Evolutionary conservation across 2,888 invertebrate species (phyloP).

Genomic region (Nomada goodeniana): DNA sequence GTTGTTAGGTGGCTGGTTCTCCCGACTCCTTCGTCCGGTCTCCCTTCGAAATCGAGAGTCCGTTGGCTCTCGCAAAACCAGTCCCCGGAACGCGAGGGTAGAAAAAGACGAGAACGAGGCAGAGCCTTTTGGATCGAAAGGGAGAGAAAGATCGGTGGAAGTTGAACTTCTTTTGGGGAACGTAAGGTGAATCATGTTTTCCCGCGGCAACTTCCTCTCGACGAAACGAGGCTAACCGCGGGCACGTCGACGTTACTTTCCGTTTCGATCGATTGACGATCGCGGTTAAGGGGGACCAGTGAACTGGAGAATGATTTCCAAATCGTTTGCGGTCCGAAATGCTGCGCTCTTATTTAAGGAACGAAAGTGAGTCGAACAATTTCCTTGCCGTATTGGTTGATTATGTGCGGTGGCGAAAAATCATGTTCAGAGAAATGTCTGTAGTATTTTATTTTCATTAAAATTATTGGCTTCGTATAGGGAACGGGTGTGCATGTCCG

Average conservation of each 20-base stretch:
- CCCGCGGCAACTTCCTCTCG: constrained; percentile 55
- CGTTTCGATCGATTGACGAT: constrained; percentile 24
- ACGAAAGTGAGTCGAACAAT: not conserved
- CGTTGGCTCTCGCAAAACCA: constrained; percentile 70
- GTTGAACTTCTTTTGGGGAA: constrained; percentile 52
- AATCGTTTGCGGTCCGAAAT: not conserved
- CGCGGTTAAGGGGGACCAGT: constrained; percentile 2
- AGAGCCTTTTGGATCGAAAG: constrained; percentile 21
- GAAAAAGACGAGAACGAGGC: constrained; percentile 51
- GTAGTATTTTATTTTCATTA: too few relatives aligned
- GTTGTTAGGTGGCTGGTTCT: constrained; percentile 64
- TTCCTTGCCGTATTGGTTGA: not conserved
- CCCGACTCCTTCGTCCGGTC: constrained; percentile 48
- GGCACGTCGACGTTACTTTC: constrained; percentile 15
- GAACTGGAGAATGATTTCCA: constrained; percentile 25
- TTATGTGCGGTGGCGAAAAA: too few relatives aligned
- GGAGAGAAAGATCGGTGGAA: constrained; percentile 42
- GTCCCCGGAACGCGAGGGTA: constrained; percentile 52
- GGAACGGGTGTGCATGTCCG: too few relatives aligned
- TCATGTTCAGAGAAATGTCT: too few relatives aligned
- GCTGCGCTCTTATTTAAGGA: not conserved
- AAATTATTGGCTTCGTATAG: too few relatives aligned
- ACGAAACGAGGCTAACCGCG: constrained; percentile 25
- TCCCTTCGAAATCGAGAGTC: constrained; percentile 74
- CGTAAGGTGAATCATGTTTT: constrained; percentile 66